These are phyloP conservation scores for Cyprinella venusta DNA, from an alignment of 2,797 vertebrate species.

Conservation along the genomic window DNA sequence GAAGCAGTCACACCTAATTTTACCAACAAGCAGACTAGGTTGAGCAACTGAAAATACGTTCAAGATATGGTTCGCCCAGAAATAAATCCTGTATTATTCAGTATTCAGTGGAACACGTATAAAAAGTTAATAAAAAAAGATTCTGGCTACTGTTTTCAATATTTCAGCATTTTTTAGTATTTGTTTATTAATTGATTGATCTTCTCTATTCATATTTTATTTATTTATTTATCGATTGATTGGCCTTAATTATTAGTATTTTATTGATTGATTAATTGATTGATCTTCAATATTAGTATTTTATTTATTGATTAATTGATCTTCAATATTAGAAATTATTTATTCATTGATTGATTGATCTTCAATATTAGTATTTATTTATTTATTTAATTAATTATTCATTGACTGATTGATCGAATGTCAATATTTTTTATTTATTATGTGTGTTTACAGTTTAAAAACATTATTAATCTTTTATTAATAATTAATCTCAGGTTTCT, in stretches of 20 bases:
- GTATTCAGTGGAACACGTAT: background rate
- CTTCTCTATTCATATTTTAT: no score
- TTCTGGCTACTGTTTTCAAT: background rate
- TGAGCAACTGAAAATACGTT: background rate
- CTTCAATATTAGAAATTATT: no score
- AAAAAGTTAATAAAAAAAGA: background rate
- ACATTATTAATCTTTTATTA: background rate
- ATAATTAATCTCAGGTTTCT: background rate
- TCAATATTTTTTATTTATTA: background rate
- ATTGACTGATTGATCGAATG: background rate
- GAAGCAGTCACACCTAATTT: background rate
- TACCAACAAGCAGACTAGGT: background rate
- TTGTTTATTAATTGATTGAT: background rate
- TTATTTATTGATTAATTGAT: no score
- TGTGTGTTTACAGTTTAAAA: background rate
- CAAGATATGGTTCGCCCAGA: no score
- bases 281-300: no score
- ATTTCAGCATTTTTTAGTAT: background rate
- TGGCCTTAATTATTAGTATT: background rate
- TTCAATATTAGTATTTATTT: background rate
- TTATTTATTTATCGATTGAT: background rate
- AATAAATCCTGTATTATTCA: background rate
- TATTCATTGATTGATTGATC: no score
- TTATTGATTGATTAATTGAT: no score
- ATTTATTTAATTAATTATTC: no score